Evolutionary conservation across 1,140 invertebrate species (phyloP).

Genomic region (Drosophila arizonae): DNA sequence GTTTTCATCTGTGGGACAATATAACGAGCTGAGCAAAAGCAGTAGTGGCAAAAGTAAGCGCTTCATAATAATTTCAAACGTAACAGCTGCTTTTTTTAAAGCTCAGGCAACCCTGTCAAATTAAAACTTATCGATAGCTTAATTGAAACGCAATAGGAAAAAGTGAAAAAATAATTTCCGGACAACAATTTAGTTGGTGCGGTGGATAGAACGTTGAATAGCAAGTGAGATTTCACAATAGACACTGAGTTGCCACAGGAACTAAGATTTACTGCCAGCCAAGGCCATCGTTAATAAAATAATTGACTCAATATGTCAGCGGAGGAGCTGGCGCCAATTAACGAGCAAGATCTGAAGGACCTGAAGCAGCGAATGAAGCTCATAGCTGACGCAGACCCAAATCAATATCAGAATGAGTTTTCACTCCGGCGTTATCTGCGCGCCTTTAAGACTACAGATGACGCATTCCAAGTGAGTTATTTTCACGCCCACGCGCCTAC

Average conservation of each 20-base stretch:
- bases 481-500: constrained; percentile 14
- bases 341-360: constrained; percentile 86
- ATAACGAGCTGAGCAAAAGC: background rate
- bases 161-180: constrained; percentile 42
- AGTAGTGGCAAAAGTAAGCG: background rate
- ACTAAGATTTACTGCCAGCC: background rate
- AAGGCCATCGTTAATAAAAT: constrained; percentile 1
- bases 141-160: constrained; percentile 44
- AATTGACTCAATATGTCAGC: constrained; percentile 70
- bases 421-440: constrained; percentile 87
- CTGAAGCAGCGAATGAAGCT: constrained; percentile 88
- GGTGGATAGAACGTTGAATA: constrained; percentile 8
- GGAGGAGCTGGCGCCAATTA: constrained; percentile 84
- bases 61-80: constrained; percentile 16
- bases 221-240: background rate
- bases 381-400: constrained; percentile 87
- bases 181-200: background rate
- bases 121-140: constrained; percentile 35
- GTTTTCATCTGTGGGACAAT: background rate
- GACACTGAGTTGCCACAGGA: background rate
- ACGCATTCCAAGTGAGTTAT: constrained; percentile 87
- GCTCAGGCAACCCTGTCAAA: constrained; percentile 16
- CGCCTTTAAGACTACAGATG: constrained; percentile 88
- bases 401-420: constrained; percentile 88
- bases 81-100: constrained; percentile 22